Evolutionary conservation across 2,888 invertebrate species (phyloP).

Genomic region (Ennomos fuscantarius): DNA sequence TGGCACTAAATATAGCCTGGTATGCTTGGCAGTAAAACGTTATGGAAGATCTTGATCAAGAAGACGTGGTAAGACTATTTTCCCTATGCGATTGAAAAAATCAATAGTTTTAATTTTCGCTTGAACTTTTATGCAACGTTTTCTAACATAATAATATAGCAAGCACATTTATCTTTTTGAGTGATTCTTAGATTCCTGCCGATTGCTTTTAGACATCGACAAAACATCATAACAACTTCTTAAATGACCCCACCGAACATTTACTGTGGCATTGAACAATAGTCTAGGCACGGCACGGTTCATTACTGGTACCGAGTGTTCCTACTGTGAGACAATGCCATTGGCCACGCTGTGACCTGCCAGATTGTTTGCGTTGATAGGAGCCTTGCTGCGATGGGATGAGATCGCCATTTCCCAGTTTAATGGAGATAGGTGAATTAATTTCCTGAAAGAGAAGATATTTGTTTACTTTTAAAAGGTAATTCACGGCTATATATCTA

Average conservation of each 20-base stretch:
- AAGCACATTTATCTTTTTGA: too few species aligned
- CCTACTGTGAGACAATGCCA: conserved; percentile 11
- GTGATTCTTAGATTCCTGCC: too few species aligned
- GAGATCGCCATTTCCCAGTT: background rate
- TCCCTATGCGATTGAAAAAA: background rate
- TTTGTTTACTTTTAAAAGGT: background rate
- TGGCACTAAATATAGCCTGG: conserved; percentile 4
- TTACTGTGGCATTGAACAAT: conserved; percentile 8
- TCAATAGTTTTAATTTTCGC: too few species aligned
- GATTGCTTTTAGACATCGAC: too few species aligned
- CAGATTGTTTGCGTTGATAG: conserved; percentile 8
- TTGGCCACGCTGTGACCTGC: background rate
- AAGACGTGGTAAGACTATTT: background rate
- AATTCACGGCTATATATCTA: conserved; percentile 1
- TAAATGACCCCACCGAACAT: background rate
- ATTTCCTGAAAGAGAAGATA: conserved; percentile 6
- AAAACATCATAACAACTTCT: too few species aligned
- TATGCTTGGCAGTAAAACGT: background rate
- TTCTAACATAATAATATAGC: too few species aligned
- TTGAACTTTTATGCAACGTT: too few species aligned
- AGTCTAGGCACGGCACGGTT: conserved; percentile 11
- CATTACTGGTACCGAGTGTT: conserved; percentile 9
- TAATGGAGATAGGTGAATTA: conserved; percentile 6
- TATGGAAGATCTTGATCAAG: background rate
- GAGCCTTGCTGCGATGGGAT: too few species aligned